Evolutionary conservation across 2,888 invertebrate genomes (phyloP).

Genomic region (Eustalomyia histrio): DNA sequence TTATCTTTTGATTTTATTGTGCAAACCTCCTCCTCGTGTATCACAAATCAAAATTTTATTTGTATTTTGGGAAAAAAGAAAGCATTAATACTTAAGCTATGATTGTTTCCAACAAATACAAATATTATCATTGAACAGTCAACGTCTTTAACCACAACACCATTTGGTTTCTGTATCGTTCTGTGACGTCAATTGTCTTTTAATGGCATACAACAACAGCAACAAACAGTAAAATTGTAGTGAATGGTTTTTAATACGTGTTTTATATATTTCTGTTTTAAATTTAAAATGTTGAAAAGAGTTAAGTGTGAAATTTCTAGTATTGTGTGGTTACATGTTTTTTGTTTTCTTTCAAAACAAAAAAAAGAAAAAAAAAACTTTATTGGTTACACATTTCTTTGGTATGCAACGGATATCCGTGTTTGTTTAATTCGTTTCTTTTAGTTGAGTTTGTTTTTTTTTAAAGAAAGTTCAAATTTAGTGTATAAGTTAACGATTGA

Average conservation of each 20-base stretch:
- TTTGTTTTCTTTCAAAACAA: background rate
- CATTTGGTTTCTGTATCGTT: conserved; percentile 52
- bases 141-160: conserved; percentile 28
- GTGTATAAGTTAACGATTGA: background rate
- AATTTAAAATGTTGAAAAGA: background rate
- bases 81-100: conserved; percentile 2
- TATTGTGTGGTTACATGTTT: conserved; percentile 3
- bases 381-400: conserved; percentile 32
- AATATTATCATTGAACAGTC: conserved; percentile 32
- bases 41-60: background rate
- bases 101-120: conserved; percentile 1
- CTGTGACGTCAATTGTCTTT: conserved; percentile 64
- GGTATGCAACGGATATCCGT: conserved; percentile 59
- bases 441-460: background rate
- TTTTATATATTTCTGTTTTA: conserved; percentile 34
- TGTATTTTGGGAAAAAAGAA: conserved; percentile 4
- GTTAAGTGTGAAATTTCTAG: background rate
- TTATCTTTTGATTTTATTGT: conserved; percentile 1
- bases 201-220: conserved; percentile 22
- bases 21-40: background rate
- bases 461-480: background rate
- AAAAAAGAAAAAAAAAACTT: background rate
- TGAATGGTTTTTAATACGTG: conserved; percentile 31
- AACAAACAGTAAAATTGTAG: too few species aligned
- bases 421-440: conserved; percentile 20